Base-by-base conservation (phyloP, 2,113 vertebrate genomes). In the Scomber scombrus region DNA sequence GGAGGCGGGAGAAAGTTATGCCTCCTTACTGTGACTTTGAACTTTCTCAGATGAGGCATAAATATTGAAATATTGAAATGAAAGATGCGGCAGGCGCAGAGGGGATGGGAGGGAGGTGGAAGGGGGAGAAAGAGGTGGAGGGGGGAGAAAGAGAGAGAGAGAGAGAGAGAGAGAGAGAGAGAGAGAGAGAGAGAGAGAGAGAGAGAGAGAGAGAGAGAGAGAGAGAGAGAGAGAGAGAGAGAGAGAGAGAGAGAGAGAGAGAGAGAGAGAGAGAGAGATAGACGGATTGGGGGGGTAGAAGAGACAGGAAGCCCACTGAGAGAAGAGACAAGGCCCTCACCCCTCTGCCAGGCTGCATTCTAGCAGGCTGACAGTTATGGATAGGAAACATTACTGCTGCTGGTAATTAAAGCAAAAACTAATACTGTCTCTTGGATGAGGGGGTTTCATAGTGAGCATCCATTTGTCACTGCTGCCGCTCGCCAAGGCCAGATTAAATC, bases 321-420 rank as follows among this genome's bases (percentile, higher is more conserved):
- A 97, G 96, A 97, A 95, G 96, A 97, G 97, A 96, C 96, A 97
- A 97, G 97, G 96, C 96, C 86, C 89, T 92, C 93, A 96, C 97
- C 95, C 96, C 96, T 97, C 95, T 96, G 96, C 95, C 95, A 96
- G 90, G 94, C 95, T 95, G 95, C 93, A 96, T 96, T 97, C 96
- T 96, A 96, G 96, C 95, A 90, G 92, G 91, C 69, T 95, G 97
- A 98, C 97, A 99, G 97, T 98, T 98, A 98, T 97, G 96, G 97
- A 99, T 97, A 98, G 96, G 96, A 98, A 97, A 95, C 96, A 97
- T 98, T 98, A 98, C 95, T 82, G 95, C 92, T 94, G 95, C 94
- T 95, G 91, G 97, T 98, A 99, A 98, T 98, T 98, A 98, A 98
- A 97, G 96, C 93, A 97, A 97, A 97, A 98, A 97, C 96, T 98